Evolutionary conservation across 2,888 invertebrate genomes (phyloP), one percentile per base, ranked within the genome.

Genomic region (Trichogramma evanescens): DNA sequence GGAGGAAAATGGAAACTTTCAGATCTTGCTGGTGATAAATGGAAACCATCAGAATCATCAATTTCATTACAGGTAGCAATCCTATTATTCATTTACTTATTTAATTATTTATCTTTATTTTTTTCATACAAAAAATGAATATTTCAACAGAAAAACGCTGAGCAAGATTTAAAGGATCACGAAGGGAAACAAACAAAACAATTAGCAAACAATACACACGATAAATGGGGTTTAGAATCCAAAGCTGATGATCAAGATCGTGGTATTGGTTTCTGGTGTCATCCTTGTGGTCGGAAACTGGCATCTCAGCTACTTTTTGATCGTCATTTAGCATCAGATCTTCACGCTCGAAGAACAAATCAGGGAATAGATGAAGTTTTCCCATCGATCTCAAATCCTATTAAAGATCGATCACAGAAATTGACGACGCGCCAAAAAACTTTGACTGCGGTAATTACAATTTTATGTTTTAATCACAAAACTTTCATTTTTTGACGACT

Each of bases 201-300:
- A 45, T 13, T 50, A 9, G 8, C 45, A 9, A 44, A 59, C 50
- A 43, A 82, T 69, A 81, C 89, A 0, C 86, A 86, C 73, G 90
- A 89, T 0, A 93, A 93, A 80, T 92, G 91, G 91, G 83, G 89
- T 55, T 91, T 90, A 1, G 88, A 88, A 40, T 67, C 82, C 75
- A 46, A 69, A 70, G 51, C 77, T 73, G 67, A 78, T 78, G 26
- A 26, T 26, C 26, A 26, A 26, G 26, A 26, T 26, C 26, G 26
- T 26, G 26, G 26, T 26, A 26, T 26, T 26, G 26, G 8, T 10
- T 50, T 10, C 13, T 65, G 65, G 65, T 65, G 65, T 54, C 87
- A 86, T 60, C 88, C 89, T 39, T 92, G 92, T 72, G 89, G 90
- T 67, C 82, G 91, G 57, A 82, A 86, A 57, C 80, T 92, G 6